These are phyloP conservation scores for Eupithecia dodoneata DNA, from an alignment of 2,888 invertebrate genomes.

Conservation along the genomic window DNA sequence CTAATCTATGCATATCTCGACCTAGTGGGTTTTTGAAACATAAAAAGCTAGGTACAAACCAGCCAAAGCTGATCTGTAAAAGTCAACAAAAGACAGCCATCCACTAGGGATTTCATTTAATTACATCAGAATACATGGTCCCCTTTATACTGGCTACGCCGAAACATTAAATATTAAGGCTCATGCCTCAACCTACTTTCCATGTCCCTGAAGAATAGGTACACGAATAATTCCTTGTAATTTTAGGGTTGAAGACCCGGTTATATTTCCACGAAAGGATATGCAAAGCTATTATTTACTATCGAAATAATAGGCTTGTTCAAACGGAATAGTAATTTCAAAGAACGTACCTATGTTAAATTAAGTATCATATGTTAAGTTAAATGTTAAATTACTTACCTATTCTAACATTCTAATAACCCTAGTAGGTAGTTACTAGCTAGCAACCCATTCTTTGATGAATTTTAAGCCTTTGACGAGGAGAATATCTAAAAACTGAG, in stretches of 20 bases:
- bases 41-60: slow-evolving; percentile 7
- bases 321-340: slow-evolving; percentile 14
- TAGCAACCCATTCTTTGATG: not conserved
- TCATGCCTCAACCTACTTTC: slow-evolving; percentile 38
- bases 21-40: not conserved
- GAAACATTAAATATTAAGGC: slow-evolving; percentile 41
- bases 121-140: slow-evolving; percentile 19
- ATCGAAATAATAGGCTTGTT: slow-evolving; percentile 35
- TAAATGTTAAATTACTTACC: not conserved
- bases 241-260: slow-evolving; percentile 35
- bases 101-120: slow-evolving; percentile 26
- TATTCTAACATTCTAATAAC: not conserved
- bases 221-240: slow-evolving; percentile 39
- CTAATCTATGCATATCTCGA: not conserved
- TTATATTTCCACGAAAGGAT: slow-evolving; percentile 36
- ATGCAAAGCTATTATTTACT: slow-evolving; percentile 31
- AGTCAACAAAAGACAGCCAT: slow-evolving; percentile 17
- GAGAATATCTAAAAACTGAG: not conserved
- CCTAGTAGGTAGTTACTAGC: not conserved
- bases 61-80: slow-evolving; percentile 17
- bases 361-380: not conserved
- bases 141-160: slow-evolving; percentile 31
- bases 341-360: not conserved
- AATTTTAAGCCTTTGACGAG: not conserved
- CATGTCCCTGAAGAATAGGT: slow-evolving; percentile 36